A percentile compares a stretch with the other conserved stretches of the same genome.
Evolutionary conservation across 2,888 invertebrate species (phyloP).

Genomic region (Hemicrepidius hirtus): DNA sequence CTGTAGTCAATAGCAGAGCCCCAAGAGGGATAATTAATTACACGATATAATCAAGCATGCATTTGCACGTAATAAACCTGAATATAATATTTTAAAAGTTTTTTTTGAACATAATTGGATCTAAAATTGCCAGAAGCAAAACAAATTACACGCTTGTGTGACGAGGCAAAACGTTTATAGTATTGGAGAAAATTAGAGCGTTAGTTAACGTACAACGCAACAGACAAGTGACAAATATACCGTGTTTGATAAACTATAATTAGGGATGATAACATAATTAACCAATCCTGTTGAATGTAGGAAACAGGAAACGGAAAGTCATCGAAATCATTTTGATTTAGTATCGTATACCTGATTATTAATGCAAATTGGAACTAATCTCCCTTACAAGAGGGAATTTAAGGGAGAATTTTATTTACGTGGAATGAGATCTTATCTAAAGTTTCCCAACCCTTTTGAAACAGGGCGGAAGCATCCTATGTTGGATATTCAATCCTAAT

Average conservation of each 20-base stretch:
- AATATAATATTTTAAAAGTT: conserved; percentile 40
- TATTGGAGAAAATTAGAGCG: conserved; percentile 3
- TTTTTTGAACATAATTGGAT: conserved; percentile 26
- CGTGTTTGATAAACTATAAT: conserved; percentile 10
- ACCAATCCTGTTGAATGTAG: neutral
- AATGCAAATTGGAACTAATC: too few species aligned
- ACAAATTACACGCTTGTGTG: conserved; percentile 8
- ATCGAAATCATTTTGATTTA: too few species aligned
- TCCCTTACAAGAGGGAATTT: too few species aligned
- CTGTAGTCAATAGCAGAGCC: conserved; percentile 27
- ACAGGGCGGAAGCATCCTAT: too few species aligned
- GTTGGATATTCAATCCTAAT: too few species aligned
- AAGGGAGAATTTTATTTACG: too few species aligned
- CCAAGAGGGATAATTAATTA: conserved; percentile 42
- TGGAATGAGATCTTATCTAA: too few species aligned
- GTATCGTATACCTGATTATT: too few species aligned
- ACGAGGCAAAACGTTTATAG: neutral
- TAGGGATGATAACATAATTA: conserved; percentile 26
- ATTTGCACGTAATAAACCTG: conserved; percentile 42
- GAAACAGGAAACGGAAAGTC: neutral
- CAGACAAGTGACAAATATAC: conserved; percentile 16
- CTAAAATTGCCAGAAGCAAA: conserved; percentile 13
- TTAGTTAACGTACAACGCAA: conserved; percentile 10
- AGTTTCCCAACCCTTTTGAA: too few species aligned
- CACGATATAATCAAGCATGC: conserved; percentile 42